Evolutionary conservation across 2,888 invertebrate species (phyloP).

Genomic region (Hypsopygia costalis): DNA sequence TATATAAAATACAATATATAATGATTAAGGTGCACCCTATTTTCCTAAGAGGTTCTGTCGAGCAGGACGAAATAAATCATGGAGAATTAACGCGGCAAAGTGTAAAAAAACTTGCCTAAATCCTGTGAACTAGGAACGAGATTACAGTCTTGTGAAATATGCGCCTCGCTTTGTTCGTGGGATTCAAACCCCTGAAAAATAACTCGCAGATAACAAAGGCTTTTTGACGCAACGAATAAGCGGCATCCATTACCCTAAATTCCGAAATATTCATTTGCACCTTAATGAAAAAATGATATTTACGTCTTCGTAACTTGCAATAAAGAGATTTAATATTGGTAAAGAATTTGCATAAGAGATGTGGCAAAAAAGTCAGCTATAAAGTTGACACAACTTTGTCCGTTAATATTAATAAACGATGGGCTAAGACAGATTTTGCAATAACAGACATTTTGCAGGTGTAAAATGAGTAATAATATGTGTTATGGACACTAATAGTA

Average conservation of each 20-base stretch:
- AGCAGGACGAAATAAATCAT: constrained; percentile 37
- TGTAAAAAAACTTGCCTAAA: constrained; percentile 54
- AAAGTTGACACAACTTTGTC: too few relatives aligned
- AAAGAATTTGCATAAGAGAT: too few relatives aligned
- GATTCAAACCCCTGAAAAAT: constrained; percentile 66
- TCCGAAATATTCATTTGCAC: constrained; percentile 48
- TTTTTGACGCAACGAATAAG: constrained; percentile 55
- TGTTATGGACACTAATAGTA: too few relatives aligned
- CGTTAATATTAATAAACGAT: too few relatives aligned
- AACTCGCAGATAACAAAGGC: constrained; percentile 67
- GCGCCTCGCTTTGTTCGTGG: constrained; percentile 63
- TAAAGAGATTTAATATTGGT: background rate
- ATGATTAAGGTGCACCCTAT: background rate
- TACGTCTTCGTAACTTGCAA: constrained; percentile 27
- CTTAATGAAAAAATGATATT: constrained; percentile 37
- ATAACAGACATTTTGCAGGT: too few relatives aligned
- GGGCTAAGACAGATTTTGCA: too few relatives aligned
- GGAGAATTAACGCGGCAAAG: constrained; percentile 40
- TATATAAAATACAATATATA: too few relatives aligned
- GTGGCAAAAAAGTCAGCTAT: background rate
- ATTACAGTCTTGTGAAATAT: constrained; percentile 71
- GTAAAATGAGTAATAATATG: too few relatives aligned
- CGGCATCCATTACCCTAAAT: constrained; percentile 42
- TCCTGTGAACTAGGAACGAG: constrained; percentile 60
- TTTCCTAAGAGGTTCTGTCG: constrained; percentile 14